Conservation (phyloP, 2,113 vertebrate species). For the Sitta europaea region DNA sequence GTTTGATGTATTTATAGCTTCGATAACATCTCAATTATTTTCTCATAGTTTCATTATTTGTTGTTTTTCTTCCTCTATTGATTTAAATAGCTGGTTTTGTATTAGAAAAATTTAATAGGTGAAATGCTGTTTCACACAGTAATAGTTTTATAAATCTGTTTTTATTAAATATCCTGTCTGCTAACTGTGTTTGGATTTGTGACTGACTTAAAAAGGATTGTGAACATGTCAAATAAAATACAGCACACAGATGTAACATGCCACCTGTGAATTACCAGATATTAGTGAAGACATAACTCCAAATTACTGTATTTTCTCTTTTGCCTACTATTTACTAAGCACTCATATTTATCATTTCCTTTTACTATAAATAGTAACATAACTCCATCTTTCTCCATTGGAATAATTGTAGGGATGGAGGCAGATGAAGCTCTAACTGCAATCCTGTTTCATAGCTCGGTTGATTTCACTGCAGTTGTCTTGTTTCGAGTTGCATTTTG, state of each 20-base stretch:
- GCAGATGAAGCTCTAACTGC: not conserved
- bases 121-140: not conserved
- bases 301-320: constrained; percentile 32
- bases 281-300: constrained; percentile 49
- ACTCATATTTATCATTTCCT: not conserved
- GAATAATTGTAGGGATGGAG: not conserved
- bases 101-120: constrained; percentile 4
- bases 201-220: constrained; percentile 37
- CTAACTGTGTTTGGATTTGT: constrained; percentile 50
- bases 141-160: constrained; percentile 31
- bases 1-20: not conserved
- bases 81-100: not conserved
- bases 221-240: constrained; percentile 41
- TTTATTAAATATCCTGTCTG: constrained; percentile 36
- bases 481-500: not conserved
- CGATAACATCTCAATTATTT: constrained; percentile 4
- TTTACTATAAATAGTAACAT: constrained; percentile 29
- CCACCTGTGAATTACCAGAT: constrained; percentile 48
- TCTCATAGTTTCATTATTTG: not conserved
- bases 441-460: not conserved
- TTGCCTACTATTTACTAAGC: constrained; percentile 4
- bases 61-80: not conserved
- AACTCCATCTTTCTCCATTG: not conserved
- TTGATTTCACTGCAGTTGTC: not conserved
- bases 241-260: not conserved